phyloP scores from a whole-genome alignment of 2,888 invertebrate species.

The Chymomyza amoena region DNA sequence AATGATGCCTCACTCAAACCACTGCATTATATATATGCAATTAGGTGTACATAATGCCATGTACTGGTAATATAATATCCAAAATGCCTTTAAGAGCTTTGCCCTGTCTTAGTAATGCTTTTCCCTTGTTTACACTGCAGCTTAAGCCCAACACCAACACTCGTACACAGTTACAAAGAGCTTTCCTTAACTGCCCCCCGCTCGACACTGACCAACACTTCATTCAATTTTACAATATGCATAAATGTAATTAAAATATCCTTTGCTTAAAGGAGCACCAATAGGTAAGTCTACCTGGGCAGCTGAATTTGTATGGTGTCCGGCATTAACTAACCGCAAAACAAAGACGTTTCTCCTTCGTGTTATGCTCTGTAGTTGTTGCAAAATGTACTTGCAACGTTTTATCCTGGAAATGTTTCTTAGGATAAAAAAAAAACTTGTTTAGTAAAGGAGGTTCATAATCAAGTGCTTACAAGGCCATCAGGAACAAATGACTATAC shows the following conservation, averaged over 20 bases:
- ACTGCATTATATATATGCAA: not conserved
- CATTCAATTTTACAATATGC: conserved; percentile 69
- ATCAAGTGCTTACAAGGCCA: no score
- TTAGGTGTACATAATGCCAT: not conserved
- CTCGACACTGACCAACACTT: conserved; percentile 31
- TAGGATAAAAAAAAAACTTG: no score
- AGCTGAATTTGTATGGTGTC: conserved; percentile 43
- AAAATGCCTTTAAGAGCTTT: conserved; percentile 41
- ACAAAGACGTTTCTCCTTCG: conserved; percentile 27
- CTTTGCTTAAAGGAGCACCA: conserved; percentile 57
- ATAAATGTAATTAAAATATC: conserved; percentile 71
- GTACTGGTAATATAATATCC: conserved; percentile 6
- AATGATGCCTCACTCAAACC: conserved; percentile 18
- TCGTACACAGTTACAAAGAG: not conserved
- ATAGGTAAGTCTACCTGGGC: conserved; percentile 55
- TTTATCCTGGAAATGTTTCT: no score
- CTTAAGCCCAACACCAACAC: conserved; percentile 38
- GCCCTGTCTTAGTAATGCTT: conserved; percentile 55
- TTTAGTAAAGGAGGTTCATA: no score
- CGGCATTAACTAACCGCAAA: conserved; percentile 65
- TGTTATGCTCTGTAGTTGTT: not conserved
- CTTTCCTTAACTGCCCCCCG: no score
- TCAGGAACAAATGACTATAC: no score
- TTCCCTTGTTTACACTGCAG: conserved; percentile 59
- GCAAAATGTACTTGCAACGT: no score